Base-by-base conservation (phyloP, 2,888 invertebrate species). In the Amphipoea oculea region DNA sequence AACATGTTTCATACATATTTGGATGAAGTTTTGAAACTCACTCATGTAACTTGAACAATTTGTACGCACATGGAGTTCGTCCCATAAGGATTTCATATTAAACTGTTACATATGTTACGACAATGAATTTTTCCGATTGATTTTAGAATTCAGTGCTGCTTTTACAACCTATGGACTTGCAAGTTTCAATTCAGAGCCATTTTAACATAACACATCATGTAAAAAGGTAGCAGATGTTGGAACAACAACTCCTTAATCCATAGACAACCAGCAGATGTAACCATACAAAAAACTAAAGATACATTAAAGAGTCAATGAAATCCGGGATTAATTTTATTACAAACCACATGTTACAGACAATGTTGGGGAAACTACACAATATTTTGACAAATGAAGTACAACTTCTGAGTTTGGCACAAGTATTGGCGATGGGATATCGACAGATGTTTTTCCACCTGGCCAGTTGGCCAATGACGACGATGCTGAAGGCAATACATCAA, bases 361-460 rank as follows among this genome's bases (percentile, higher is more conserved):
- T 45, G 42, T 63, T 70, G 23, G 60, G 6, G n/a, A 7, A 45
- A 51, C 63, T 54, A 68, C 42, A 57, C 48, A 76, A 76, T 57
- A 63, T 85, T 79, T 71, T 79, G 84, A 79, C 36, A 54, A 70
- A 76, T 80, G 36, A 62, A 70, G 69, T 66, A 51, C 48, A 7
- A 73, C 36, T 76, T 69, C 51, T 65, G 57, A 75, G 75, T 75
- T 83, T 79, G 74, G 76, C 74, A 77, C 11, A 73, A 79, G 75
- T 48, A 48, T 76, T 78, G 45, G 69, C 73, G 62, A 72, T 81
- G 23, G n/a, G 17, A 36, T 81, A 81, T 81, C 80, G 82, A 89
- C 85, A 89, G 89, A 88, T 89, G 90, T 83, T 81, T 14, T 74
- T 75, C 78, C 90, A 89, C 89, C 86, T 89, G 89, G 79, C 70